Evolutionary conservation across 2,113 vertebrate species (phyloP).

Genomic region (Erpornis zantholeuca): DNA sequence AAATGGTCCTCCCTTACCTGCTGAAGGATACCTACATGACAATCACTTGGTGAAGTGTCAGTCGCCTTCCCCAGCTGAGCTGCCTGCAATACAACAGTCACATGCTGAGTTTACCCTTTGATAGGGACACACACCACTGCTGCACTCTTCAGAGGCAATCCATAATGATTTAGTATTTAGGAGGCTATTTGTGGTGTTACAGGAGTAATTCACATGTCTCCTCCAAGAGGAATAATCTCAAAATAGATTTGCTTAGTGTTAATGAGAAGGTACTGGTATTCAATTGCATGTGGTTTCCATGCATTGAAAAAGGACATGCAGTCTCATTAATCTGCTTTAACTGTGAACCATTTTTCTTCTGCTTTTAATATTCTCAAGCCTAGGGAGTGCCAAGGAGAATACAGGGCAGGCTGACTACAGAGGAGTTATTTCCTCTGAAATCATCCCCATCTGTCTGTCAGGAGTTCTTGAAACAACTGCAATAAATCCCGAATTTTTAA

Average conservation of each 20-base stretch:
- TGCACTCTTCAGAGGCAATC: background rate
- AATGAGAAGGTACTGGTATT: background rate
- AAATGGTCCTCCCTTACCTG: background rate
- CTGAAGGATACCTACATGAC: background rate
- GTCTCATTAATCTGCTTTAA: slow-evolving; percentile 10
- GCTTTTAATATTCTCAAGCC: background rate
- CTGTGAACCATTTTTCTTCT: slow-evolving; percentile 1
- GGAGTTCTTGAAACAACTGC: slow-evolving; percentile 29
- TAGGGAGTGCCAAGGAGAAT: background rate
- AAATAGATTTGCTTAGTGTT: background rate
- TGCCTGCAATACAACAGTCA: background rate
- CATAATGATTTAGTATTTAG: background rate
- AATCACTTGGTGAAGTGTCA: background rate
- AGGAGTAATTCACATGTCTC: background rate
- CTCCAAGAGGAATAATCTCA: background rate
- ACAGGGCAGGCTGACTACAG: background rate
- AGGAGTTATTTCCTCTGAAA: slow-evolving; percentile 26
- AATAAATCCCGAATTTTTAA: slow-evolving; percentile 54
- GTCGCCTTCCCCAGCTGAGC: background rate
- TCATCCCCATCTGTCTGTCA: background rate
- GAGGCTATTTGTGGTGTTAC: background rate
- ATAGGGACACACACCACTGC: background rate
- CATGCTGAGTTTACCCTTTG: background rate
- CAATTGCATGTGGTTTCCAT: background rate
- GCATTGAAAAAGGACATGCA: background rate